Percentiles rank a stretch among this genome's conserved stretches.
Conservation (phyloP, 1,140 invertebrate species). For the Antheraea pernyi region DNA sequence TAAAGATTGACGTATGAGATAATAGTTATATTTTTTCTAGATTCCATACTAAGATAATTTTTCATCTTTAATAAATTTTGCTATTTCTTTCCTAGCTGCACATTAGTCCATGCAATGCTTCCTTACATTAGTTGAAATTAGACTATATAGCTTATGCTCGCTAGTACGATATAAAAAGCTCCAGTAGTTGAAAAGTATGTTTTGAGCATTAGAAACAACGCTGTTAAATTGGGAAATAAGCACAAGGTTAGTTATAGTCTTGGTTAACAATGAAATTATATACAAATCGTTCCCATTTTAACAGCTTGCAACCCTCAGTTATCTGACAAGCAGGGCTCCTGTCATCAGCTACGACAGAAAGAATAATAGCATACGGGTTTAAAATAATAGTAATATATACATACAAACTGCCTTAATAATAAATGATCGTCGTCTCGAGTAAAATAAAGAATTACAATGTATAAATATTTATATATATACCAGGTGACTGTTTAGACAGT, state of each 20-base stretch:
- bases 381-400: too few species aligned
- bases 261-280: neutral
- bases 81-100: constrained; percentile 39
- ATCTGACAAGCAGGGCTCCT: constrained; percentile 72
- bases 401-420: too few species aligned
- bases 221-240: constrained; percentile 50
- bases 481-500: too few species aligned
- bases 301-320: constrained; percentile 58
- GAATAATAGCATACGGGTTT: too few species aligned
- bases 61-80: constrained; percentile 23
- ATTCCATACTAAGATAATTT: neutral
- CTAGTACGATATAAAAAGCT: constrained; percentile 38
- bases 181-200: constrained; percentile 32
- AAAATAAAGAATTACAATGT: too few species aligned
- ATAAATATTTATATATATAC: too few species aligned
- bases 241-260: constrained; percentile 3
- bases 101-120: constrained; percentile 59
- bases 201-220: constrained; percentile 66
- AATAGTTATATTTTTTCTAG: neutral
- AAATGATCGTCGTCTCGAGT: too few species aligned
- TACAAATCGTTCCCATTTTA: constrained; percentile 34
- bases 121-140: constrained; percentile 48
- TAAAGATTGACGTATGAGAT: too few species aligned
- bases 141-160: constrained; percentile 52
- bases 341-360: constrained; percentile 64